Conservation (phyloP, 35 echinoderm and acorn worm genomes). For the Apostichopus japonicus region DNA sequence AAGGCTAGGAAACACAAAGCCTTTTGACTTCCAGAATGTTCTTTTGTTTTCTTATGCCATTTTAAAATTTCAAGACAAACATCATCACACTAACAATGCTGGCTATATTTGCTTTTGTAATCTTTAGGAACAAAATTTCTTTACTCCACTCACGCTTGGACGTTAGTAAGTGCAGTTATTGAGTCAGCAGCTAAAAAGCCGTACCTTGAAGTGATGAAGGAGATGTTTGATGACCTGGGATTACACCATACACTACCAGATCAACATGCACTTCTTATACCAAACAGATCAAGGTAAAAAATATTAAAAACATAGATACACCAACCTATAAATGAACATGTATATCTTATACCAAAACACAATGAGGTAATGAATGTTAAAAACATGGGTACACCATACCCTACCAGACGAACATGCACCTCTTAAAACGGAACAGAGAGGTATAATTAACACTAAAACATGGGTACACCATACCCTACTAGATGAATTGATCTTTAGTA, state of each 20-base stretch:
- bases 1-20: no score
- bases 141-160: conserved; percentile 92
- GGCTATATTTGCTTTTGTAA: background rate
- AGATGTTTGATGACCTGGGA: conserved; percentile 78
- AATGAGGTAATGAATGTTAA: no score
- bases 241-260: conserved; percentile 80
- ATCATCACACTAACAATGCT: no score
- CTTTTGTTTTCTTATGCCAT: no score
- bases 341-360: no score
- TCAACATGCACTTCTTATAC: conserved; percentile 78
- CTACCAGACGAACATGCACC: conserved; percentile 79
- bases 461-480: conserved; percentile 66
- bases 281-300: conserved; percentile 89
- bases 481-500: conserved; percentile 38
- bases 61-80: no score
- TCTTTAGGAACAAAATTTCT: conserved; percentile 76
- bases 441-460: no score
- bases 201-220: conserved; percentile 80
- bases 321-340: no score
- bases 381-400: conserved; percentile 52
- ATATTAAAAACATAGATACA: no score
- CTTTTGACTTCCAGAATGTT: no score
- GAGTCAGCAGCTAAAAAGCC: conserved; percentile 70
- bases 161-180: conserved; percentile 90
- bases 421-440: conserved; percentile 80